Percentiles rank a stretch among this genome's conserved stretches.
Evolutionary conservation across 2,113 vertebrate genomes (phyloP).

Genomic region (Boleophthalmus pectinirostris): DNA sequence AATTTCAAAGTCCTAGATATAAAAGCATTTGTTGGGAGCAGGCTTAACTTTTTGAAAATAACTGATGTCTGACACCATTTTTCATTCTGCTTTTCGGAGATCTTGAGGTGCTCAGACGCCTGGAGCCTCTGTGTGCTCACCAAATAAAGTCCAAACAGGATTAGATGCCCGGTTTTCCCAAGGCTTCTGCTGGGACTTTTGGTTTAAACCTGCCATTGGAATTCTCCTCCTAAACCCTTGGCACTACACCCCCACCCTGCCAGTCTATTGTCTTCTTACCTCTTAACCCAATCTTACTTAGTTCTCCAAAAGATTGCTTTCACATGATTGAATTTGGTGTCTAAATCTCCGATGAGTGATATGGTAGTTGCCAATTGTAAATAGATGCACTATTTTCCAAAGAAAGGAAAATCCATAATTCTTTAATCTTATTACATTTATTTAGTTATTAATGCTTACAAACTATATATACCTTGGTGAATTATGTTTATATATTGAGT

Average conservation of each 20-base stretch:
- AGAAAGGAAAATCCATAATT: background rate
- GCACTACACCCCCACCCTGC: conserved; percentile 22
- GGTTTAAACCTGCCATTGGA: conserved; percentile 50
- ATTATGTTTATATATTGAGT: no score
- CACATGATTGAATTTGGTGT: background rate
- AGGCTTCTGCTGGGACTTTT: conserved; percentile 38
- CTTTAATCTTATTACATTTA: background rate
- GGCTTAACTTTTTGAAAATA: background rate
- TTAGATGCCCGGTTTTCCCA: conserved; percentile 40
- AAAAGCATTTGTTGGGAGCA: background rate
- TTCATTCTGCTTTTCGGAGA: conserved; percentile 23
- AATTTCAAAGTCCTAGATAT: no score
- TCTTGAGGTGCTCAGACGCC: conserved; percentile 26
- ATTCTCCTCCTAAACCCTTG: conserved; percentile 42
- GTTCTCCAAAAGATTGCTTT: background rate
- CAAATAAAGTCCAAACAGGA: conserved; percentile 55
- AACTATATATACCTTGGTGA: no score
- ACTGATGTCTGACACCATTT: conserved; percentile 24
- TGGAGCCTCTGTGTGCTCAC: conserved; percentile 14
- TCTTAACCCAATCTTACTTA: conserved; percentile 29
- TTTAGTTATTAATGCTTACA: background rate
- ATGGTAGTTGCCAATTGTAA: background rate
- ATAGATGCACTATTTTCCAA: background rate
- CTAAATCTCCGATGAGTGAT: background rate
- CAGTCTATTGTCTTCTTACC: conserved; percentile 46